Percentiles rank a stretch among this genome's conserved stretches.
Conservation (phyloP, 2,113 vertebrate genomes). For the Suncus etruscus region DNA sequence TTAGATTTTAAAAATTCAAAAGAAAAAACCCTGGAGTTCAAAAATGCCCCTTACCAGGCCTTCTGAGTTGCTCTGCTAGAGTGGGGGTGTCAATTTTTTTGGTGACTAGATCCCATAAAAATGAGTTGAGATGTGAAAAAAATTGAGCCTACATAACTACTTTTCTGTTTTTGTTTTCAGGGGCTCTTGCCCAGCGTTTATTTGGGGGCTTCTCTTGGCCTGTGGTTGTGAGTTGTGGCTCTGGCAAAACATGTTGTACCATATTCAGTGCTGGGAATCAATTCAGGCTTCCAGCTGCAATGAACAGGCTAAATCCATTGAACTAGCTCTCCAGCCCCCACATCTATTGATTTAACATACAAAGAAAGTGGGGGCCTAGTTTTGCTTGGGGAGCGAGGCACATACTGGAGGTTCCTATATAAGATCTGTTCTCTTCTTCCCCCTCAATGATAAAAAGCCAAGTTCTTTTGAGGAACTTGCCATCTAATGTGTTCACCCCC, state of each 20-base stretch:
- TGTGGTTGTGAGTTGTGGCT: too few species aligned
- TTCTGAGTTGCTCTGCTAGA: background rate
- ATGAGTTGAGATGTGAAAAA: background rate
- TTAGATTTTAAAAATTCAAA: too few species aligned
- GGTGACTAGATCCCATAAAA: rapidly evolving
- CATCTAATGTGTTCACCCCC: background rate
- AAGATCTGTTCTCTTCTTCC: background rate
- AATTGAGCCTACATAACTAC: background rate
- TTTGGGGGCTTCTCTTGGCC: too few species aligned
- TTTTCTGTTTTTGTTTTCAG: too few species aligned
- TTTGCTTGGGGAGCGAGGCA: background rate
- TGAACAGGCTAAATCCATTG: too few species aligned
- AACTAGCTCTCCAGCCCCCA: too few species aligned
- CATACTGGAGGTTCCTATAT: background rate
- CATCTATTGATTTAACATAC: background rate
- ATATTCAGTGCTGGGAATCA: too few species aligned
- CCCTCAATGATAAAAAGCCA: background rate
- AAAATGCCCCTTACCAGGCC: background rate
- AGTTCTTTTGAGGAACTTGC: background rate
- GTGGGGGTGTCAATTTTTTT: background rate
- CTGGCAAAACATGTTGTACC: too few species aligned
- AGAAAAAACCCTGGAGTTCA: background rate
- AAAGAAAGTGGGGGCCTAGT: background rate
- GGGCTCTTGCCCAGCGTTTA: too few species aligned
- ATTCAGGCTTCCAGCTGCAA: too few species aligned